Percentiles rank a stretch among this genome's conserved stretches.
Conservation (phyloP, 2,888 invertebrate species). For the Pammene fasciana region DNA sequence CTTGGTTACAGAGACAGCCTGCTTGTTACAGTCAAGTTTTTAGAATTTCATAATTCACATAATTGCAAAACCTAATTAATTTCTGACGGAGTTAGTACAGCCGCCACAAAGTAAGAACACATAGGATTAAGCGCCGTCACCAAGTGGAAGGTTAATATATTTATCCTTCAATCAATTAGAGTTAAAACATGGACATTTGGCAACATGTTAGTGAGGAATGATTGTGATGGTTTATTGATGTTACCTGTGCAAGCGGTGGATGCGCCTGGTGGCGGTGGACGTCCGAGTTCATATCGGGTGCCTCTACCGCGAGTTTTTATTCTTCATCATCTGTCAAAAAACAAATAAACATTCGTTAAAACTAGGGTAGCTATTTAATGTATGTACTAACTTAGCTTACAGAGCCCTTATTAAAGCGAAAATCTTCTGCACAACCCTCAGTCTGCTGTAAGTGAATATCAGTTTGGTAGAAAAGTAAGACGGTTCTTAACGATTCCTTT, state of each 20-base stretch:
- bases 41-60: too few relatives aligned
- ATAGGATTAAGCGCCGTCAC: slow-evolving; percentile 5
- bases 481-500: slow-evolving; percentile 16
- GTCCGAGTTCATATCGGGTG: slow-evolving; percentile 80
- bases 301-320: slow-evolving; percentile 67
- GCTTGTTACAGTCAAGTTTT: too few relatives aligned
- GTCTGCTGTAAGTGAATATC: not conserved
- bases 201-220: slow-evolving; percentile 3
- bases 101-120: not conserved
- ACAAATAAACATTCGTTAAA: slow-evolving; percentile 35
- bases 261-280: slow-evolving; percentile 81
- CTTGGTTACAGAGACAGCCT: too few relatives aligned
- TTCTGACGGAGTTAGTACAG: not conserved
- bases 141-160: not conserved
- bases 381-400: not conserved
- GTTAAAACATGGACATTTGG: not conserved
- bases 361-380: not conserved
- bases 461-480: slow-evolving; percentile 16
- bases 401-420: too few relatives aligned
- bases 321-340: slow-evolving; percentile 77
- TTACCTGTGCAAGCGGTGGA: slow-evolving; percentile 80
- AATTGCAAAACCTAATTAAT: not conserved
- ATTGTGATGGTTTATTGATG: not conserved
- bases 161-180: not conserved
- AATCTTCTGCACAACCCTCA: too few relatives aligned